These are phyloP conservation scores for Amphimedon queenslandica DNA, from an alignment of 37 sponge, comb jelly and placozoan species.

Conservation along the genomic window DNA sequence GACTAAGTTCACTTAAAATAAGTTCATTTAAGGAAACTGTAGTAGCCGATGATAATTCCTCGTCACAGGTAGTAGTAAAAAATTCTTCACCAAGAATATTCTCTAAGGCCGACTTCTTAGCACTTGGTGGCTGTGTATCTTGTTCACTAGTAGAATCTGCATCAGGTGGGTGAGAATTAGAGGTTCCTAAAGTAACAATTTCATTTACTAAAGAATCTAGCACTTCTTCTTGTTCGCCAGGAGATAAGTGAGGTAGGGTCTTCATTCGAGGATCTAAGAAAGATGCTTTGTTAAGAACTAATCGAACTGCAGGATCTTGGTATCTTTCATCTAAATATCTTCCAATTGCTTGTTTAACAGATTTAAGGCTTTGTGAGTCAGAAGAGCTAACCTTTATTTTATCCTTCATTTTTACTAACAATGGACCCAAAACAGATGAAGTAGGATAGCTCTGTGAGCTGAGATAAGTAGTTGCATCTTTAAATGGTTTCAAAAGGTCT, in stretches of 20 bases:
- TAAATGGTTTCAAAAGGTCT: conserved; percentile 14
- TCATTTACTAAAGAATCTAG: neutral
- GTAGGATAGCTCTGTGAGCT: conserved; percentile 13
- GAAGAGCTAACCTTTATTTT: neutral
- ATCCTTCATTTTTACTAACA: neutral
- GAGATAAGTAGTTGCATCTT: conserved; percentile 19
- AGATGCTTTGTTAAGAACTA: conserved; percentile 2
- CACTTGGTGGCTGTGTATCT: neutral
- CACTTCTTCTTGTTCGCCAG: neutral
- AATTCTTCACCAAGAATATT: neutral
- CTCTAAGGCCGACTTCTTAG: neutral
- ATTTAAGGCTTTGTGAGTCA: neutral
- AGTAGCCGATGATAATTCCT: neutral
- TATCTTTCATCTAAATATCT: neutral
- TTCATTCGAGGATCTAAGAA: conserved; percentile 10
- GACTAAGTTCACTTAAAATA: neutral
- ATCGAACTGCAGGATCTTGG: neutral
- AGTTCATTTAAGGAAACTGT: neutral
- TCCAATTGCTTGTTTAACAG: neutral
- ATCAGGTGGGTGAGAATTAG: no score
- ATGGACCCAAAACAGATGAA: conserved; percentile 10
- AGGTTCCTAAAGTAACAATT: neutral
- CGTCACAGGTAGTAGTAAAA: neutral
- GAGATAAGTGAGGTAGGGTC: conserved; percentile 1
- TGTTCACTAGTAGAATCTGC: neutral